A percentile compares a stretch with the other conserved stretches of the same genome.
Conservation (phyloP, 1,140 invertebrate species). For the Drosophila cardini region DNA sequence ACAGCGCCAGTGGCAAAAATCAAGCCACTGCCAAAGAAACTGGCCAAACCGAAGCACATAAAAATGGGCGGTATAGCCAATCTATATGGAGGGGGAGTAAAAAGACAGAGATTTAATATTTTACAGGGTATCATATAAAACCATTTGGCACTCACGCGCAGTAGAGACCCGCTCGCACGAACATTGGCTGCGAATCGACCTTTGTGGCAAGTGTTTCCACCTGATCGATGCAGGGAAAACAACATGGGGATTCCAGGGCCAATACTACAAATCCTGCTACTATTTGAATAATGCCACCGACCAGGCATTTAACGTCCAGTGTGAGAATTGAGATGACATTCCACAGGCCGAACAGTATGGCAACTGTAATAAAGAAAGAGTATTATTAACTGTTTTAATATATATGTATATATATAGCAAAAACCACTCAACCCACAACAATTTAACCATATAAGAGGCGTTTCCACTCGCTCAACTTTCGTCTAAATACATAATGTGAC, state of each 20-base stretch:
- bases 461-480: conserved; percentile 1
- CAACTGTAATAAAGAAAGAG: conserved; percentile 87
- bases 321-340: conserved; percentile 91
- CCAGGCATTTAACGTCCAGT: conserved; percentile 88
- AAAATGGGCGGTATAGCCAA: conserved; percentile 91
- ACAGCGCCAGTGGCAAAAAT: conserved; percentile 95
- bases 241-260: conserved; percentile 96
- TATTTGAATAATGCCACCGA: conserved; percentile 95
- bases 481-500: neutral
- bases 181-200: conserved; percentile 93
- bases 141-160: conserved; percentile 89
- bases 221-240: conserved; percentile 97
- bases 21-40: conserved; percentile 93
- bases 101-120: conserved; percentile 56
- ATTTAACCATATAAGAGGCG: conserved; percentile 18
- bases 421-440: conserved; percentile 5
- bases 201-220: conserved; percentile 92
- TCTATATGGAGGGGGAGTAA: conserved; percentile 85
- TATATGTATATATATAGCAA: neutral
- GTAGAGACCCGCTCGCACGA: conserved; percentile 95
- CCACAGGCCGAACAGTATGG: conserved; percentile 93
- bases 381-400: neutral
- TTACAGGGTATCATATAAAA: neutral
- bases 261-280: conserved; percentile 93
- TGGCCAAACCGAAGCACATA: conserved; percentile 90